Evolutionary conservation across 2,797 vertebrate genomes (phyloP), one percentile per base, ranked within the genome.

Genomic region (Crax fasciolata): DNA sequence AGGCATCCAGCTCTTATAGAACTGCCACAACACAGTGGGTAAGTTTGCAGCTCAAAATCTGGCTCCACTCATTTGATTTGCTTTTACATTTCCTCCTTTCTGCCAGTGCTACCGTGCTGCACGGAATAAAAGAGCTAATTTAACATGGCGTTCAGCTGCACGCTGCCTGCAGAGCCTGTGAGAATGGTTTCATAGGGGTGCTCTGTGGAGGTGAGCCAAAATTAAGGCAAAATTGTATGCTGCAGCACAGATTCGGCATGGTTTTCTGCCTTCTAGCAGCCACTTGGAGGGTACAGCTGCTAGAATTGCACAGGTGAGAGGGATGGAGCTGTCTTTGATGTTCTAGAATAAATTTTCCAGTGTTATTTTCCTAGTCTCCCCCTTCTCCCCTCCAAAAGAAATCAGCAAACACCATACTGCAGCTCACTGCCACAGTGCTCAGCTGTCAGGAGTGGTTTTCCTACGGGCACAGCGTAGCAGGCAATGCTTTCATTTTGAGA

Each of bases 101-200:
- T 87, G 90, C 84, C 77, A 12, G 6, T 27, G 11, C 59, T 2
- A 5, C 86, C 72, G 67, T 62, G 82, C 73, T 20, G 84, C 2
- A 3, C 71, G 76, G 65, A 90, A 87, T 48, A 89, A 74, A 61
- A 74, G 93, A 91, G 74, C 87, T 74, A 80, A 94, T 94, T 94
- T 95, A 94, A 94, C 11, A 94, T 48, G 83, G 85, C 27, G 75
- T 39, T 82, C 84, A 91, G 85, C 91, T 1, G 13, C 32, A 61
- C 0, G 4, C 89, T 91, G 91, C 93, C 91, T 84, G 80, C 10
- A 1, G 80, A 91, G 88, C 83, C 85, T 3, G 54, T 6, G 8
- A 92, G 63, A 87, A 82, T 23, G 51, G 71, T 43, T 63, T 89
- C 83, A 25, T 5, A 51, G 87, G 93, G 91, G 85, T 65, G 74